These are phyloP conservation scores for Molossus alvarezi DNA, from an alignment of 2,797 vertebrate genomes.

Conservation along the genomic window DNA sequence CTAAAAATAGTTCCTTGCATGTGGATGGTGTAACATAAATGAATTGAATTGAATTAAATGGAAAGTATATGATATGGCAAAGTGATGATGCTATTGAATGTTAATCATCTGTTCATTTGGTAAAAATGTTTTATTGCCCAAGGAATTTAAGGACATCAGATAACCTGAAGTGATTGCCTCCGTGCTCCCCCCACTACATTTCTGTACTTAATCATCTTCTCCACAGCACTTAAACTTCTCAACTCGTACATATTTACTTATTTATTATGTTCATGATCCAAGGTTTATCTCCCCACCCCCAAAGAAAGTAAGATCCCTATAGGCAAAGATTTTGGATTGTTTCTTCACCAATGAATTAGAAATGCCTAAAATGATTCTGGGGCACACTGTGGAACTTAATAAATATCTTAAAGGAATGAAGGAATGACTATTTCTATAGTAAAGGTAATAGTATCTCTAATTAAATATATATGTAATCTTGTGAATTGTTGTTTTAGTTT, in stretches of 20 bases:
- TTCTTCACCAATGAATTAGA: slow-evolving; percentile 21
- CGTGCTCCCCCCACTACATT: not conserved
- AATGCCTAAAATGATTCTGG: not conserved
- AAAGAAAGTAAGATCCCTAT: not conserved
- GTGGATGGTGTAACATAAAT: not conserved
- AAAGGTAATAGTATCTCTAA: not conserved
- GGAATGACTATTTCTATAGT: not conserved
- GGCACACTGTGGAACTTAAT: not conserved
- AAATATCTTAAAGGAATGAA: not conserved
- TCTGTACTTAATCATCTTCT: not conserved
- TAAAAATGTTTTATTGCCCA: not conserved
- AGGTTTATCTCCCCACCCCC: not conserved
- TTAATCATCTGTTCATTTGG: not conserved
- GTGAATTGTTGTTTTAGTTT: not conserved
- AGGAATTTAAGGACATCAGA: not conserved
- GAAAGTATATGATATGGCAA: not conserved
- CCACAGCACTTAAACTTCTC: not conserved
- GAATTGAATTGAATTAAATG: not conserved
- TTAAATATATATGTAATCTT: not conserved
- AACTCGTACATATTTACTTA: not conserved
- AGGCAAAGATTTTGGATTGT: not conserved
- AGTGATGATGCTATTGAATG: too few species aligned
- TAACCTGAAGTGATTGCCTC: not conserved
- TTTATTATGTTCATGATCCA: not conserved
- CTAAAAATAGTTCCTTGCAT: not conserved